Base-by-base conservation (phyloP, 1,140 invertebrate genomes). In the Sinella curviseta region DNA sequence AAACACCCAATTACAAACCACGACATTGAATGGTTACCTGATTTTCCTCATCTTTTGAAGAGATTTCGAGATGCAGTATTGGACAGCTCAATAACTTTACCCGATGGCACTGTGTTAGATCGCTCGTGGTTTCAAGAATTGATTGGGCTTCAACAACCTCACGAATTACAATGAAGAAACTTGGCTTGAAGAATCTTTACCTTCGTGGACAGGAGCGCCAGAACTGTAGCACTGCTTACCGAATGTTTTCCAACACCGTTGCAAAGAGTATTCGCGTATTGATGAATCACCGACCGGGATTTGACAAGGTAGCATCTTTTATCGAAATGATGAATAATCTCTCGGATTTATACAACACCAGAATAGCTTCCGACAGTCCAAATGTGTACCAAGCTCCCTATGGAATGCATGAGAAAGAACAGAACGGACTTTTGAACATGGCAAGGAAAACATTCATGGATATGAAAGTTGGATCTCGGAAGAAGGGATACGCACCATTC, bases 41-140 rank as follows among this genome's bases (percentile, higher is more conserved):
- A 84, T 73, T 31, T 74, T 26, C 78, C 82, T 31, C 83, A 84
- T 78, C 33, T 80, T 1, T n/a, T 84, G 8, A 84, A 84, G 48
- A 28, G 77, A 57, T 36, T 84, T 1, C 60, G 83, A 60, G 81
- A 84, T 65, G 78, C 84, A 55, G 20, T 84, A 3, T 8, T 84
- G 1, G 84, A 84, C 74, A 54, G 83, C 48, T 78, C 79, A 36
- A 39, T 84, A 33, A 77, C n/a, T 4, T 35, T 80, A 14, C 12
- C 34, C 30, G 76, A 80, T 48, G 48, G 54, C n/a, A 57, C 77
- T 12, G 76, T 70, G 0, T 65, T 84, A 1, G 54, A 48, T 54
- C 77, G 74, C 73, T 12, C 54, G 16, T 20, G 8, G 0, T 34
- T 84, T 12, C 2, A 76, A 65, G 30, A 81, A 24, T 24, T 83